phyloP scores from a whole-genome alignment of 2,888 invertebrate genomes.

The Lasioglossum malachurum region DNA sequence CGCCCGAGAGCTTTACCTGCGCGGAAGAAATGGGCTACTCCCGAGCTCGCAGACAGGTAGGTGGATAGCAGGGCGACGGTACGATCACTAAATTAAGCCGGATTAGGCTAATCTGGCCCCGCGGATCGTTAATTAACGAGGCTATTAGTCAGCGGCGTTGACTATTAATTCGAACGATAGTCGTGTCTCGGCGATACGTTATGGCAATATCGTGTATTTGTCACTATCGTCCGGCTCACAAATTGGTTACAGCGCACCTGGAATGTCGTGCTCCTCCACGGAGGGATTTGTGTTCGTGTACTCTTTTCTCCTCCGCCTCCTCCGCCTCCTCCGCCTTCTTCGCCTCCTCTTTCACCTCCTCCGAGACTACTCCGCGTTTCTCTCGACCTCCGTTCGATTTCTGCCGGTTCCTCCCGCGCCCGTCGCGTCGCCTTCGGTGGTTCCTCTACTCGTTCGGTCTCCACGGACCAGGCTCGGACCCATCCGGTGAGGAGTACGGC shows the following conservation, averaged over 20 bases:
- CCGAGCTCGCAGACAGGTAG: conserved; percentile 66
- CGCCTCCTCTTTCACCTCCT: background rate
- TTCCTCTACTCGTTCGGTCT: background rate
- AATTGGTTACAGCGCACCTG: conserved; percentile 81
- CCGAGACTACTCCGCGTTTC: background rate
- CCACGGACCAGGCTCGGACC: background rate
- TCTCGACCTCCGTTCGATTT: background rate
- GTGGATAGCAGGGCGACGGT: conserved; percentile 69
- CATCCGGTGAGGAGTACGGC: background rate
- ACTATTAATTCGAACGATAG: conserved; percentile 81
- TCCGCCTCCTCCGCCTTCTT: background rate
- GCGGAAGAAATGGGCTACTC: conserved; percentile 54
- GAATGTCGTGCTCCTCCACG: conserved; percentile 72
- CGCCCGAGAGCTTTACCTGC: conserved; percentile 60
- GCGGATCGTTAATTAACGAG: conserved; percentile 81
- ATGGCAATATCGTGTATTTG: conserved; percentile 82
- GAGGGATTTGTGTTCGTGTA: conserved; percentile 52
- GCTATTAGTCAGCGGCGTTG: conserved; percentile 80
- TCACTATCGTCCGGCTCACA: conserved; percentile 80
- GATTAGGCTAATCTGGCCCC: conserved; percentile 80
- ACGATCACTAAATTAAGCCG: conserved; percentile 81
- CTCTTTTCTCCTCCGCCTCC: conserved; percentile 21
- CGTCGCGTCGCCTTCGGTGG: conserved; percentile 3
- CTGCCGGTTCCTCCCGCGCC: background rate
- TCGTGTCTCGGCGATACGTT: conserved; percentile 77